phyloP scores from a whole-genome alignment of 2,797 vertebrate species.

The Melanotaenia parkinsoni region DNA sequence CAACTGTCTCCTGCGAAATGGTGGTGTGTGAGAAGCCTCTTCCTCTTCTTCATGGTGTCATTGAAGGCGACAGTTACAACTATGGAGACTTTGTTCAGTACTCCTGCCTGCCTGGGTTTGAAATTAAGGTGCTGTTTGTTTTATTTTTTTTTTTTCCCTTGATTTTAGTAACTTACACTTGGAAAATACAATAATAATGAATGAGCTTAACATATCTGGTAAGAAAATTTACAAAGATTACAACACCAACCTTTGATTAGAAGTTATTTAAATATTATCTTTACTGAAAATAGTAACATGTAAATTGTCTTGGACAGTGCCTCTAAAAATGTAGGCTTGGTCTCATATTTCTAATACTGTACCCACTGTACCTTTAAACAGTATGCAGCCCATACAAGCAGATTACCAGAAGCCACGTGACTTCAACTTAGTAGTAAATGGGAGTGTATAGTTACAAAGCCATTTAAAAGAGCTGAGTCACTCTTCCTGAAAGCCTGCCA shows the following conservation, averaged over 20 bases:
- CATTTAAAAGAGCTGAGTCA: constrained; percentile 52
- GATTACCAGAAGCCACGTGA: constrained; percentile 62
- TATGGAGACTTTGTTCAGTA: constrained; percentile 87
- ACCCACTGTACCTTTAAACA: constrained; percentile 7
- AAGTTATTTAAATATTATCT: background rate
- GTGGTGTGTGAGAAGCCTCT: constrained; percentile 88
- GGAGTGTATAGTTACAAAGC: constrained; percentile 5
- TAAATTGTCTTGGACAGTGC: background rate
- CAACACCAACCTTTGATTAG: background rate
- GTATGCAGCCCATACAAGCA: constrained; percentile 3
- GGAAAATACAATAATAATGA: background rate
- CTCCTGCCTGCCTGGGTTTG: constrained; percentile 90
- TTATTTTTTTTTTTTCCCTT: background rate
- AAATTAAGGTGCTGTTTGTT: constrained; percentile 86
- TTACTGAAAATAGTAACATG: background rate
- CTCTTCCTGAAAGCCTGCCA: constrained; percentile 24
- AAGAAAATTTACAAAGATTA: background rate
- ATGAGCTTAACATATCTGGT: background rate
- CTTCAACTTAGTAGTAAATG: constrained; percentile 36
- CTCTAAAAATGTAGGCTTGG: background rate
- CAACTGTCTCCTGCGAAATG: constrained; percentile 85
- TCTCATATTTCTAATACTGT: background rate
- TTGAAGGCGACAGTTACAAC: constrained; percentile 85
- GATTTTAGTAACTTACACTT: background rate
- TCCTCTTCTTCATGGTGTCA: constrained; percentile 83